Evolutionary conservation across 2,113 vertebrate species (phyloP), one percentile per base, ranked within the genome.

Genomic region (Cyanocitta stelleri): DNA sequence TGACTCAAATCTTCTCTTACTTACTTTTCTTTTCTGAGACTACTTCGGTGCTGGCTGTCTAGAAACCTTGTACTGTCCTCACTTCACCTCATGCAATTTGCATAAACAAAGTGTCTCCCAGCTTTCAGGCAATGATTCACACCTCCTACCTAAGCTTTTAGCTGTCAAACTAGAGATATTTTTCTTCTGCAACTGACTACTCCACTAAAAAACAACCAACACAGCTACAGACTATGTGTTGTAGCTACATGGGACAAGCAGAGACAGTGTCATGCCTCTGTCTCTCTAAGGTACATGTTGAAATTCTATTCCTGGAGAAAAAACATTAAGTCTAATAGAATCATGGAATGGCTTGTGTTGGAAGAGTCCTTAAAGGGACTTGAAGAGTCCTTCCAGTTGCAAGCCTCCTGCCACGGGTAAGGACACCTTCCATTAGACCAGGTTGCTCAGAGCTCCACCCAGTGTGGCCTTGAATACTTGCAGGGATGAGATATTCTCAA

Each of bases 61-160:
- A 54, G 56, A 89, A 92, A 73, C 56, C 73, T 87, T 39, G 74
- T 32, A 39, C n/a, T 80, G 86, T 97, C 95, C 96, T 90, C 44
- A 93, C 20, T 90, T 96, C 29, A 93, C 88, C 61, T 49, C 20
- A 68, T 16, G 55, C 33, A 83, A 78, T 88, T 92, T 17, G 8
- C 64, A 90, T 71, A 64, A 96, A 74, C 23, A 55, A 86, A 94
- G 52, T 72, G 95, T 96, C 95, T 96, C 85, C 92, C 63, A 44
- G 56, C 55, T 94, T 95, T 83, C 88, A 96, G 68, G 92, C 92
- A 84, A 4, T 84, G 90, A 95, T 95, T 96, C 90, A 85, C 90
- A 90, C 96, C 92, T 96, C 95, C 95, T 56, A 93, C 95, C 92
- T 94, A 93, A 90, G 68, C 35, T 86, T 88, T 86, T n/a, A 94